Conservation (phyloP, 1,140 invertebrate genomes). For the Brachystomella parvula region DNA sequence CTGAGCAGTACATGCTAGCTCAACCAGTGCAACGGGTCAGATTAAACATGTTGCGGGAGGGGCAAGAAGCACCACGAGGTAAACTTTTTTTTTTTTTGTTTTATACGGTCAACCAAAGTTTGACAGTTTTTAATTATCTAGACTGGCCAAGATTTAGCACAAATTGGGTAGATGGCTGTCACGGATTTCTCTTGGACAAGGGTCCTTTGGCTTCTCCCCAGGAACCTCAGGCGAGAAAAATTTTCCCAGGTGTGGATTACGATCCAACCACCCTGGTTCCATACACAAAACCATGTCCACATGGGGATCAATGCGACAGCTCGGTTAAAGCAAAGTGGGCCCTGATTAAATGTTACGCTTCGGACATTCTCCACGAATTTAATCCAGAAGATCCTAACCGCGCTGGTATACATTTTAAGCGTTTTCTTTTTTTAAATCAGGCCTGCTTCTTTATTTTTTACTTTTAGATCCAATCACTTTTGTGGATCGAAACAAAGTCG, state of each 20-base stretch:
- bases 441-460: too few relatives aligned
- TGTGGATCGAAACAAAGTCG: too few relatives aligned
- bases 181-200: not conserved
- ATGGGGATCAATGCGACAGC: not conserved
- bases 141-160: not conserved
- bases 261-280: not conserved
- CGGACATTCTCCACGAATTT: not conserved
- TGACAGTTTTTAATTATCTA: not conserved
- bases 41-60: not conserved
- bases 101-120: not conserved
- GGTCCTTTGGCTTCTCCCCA: too few relatives aligned
- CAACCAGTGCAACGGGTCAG: not conserved
- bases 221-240: not conserved
- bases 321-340: not conserved
- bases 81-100: too few relatives aligned
- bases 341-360: not conserved
- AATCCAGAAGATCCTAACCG: not conserved
- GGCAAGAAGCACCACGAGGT: too few relatives aligned
- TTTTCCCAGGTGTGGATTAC: not conserved
- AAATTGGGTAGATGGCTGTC: too few relatives aligned
- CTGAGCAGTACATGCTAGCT: not conserved
- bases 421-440: too few relatives aligned
- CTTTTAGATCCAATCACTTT: too few relatives aligned
- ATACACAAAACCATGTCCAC: not conserved
- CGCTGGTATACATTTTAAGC: not conserved